Base-by-base conservation (phyloP, 1,140 invertebrate species). In the Papilio machaon region DNA sequence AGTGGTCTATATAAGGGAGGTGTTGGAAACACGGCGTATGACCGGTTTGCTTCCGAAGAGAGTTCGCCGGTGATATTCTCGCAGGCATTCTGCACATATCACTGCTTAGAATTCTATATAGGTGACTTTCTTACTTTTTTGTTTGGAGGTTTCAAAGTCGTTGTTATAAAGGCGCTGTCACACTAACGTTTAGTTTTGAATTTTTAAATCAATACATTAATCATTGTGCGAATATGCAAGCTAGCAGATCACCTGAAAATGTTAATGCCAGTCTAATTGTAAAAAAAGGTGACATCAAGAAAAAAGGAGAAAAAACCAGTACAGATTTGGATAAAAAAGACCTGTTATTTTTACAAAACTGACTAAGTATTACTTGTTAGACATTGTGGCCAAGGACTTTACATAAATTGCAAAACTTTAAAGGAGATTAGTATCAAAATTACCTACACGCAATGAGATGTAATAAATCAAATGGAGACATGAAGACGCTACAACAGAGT, bases 101-200 rank as follows among this genome's bases (percentile, higher is more conserved):
- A 49, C 46, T 49, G 74, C 74, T 76, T 52, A 76, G 74, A 76
- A 76, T 76, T 54, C 74, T 52, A 52, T 49, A 76, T 52, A 30
- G 74, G 74, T 76, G 47, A 76, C 74, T 76, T 76, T 76, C 74
- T 76, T 76, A 76, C 74, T 76, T 76, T 76, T 76, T 76, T 76
- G 46, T 76, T 76, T 76, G n/a, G 43, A 64, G 1, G 23, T 64
- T 64, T 64, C 19, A 64, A 64, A 64, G 54, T 58, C 54, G 54
- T 23, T 23, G 23, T 70, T 11, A 35, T 70, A 70, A 70, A 70
- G 64, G 64, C 11, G 30, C 23, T 70, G 10, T 35, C 64, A 70
- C 64, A 70, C 64, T 70, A 70, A 38, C 64, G 64, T 15, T 13
- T 3, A 30, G 13, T 0, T 3, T 10, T 35, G 7, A 30, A 35